phyloP scores from a whole-genome alignment of 2,888 invertebrate species.

The Pandemis cinnamomeana region DNA sequence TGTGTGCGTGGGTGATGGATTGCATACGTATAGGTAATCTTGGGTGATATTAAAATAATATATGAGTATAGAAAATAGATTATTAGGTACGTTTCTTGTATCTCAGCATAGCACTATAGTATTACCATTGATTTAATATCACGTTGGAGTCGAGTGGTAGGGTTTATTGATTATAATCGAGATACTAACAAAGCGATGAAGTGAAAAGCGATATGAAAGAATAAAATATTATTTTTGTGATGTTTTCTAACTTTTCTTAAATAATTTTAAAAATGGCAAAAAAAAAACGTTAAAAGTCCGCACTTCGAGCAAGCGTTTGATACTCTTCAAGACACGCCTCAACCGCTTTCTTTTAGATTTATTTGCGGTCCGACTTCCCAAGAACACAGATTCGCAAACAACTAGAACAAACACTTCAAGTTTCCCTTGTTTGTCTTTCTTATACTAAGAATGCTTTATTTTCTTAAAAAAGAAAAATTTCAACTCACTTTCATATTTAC shows the following conservation, averaged over 20 bases:
- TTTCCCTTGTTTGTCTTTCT: conserved; percentile 20
- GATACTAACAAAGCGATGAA: too few species aligned
- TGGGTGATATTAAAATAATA: conserved; percentile 39
- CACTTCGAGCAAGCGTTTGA: neutral
- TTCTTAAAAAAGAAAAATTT: neutral
- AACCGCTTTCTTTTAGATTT: conserved; percentile 31
- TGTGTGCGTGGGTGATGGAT: conserved; percentile 48
- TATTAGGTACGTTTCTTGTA: neutral
- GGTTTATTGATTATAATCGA: too few species aligned
- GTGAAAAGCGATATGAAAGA: too few species aligned
- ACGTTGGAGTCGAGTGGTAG: too few species aligned
- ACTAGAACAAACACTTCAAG: conserved; percentile 26
- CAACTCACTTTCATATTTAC: neutral
- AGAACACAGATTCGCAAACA: conserved; percentile 33
- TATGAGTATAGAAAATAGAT: conserved; percentile 20
- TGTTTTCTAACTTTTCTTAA: too few species aligned
- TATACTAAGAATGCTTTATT: conserved; percentile 11
- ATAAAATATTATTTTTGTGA: too few species aligned
- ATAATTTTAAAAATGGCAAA: neutral
- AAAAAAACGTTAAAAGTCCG: neutral
- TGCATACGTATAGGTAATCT: conserved; percentile 30
- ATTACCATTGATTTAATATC: too few species aligned
- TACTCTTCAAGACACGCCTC: conserved; percentile 27
- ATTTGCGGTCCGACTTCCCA: conserved; percentile 32
- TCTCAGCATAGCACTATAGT: neutral